Conservation (phyloP, 2,888 invertebrate genomes). For the Pherbina coryleti region DNA sequence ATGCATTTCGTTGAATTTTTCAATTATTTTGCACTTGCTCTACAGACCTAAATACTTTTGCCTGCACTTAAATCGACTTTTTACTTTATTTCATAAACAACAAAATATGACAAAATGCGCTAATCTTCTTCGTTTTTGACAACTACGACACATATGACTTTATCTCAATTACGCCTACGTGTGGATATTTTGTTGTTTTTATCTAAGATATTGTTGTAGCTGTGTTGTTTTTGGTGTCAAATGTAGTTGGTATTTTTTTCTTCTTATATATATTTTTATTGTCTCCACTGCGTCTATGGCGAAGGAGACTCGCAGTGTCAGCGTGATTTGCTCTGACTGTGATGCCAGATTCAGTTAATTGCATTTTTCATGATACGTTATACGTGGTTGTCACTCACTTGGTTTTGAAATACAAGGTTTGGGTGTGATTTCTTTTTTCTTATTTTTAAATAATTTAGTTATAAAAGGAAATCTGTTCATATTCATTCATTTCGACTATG, state of each 20-base stretch:
- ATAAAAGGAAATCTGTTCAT: no score
- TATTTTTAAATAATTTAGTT: no score
- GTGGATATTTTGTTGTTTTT: conserved; percentile 20
- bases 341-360: conserved; percentile 14
- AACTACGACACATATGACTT: not conserved
- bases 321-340: not conserved
- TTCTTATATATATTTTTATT: conserved; percentile 22
- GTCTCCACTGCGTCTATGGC: conserved; percentile 45
- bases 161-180: conserved; percentile 32
- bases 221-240: conserved; percentile 31
- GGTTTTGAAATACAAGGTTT: no score
- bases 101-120: conserved; percentile 13
- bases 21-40: conserved; percentile 68
- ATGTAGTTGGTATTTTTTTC: conserved; percentile 28
- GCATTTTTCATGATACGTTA: not conserved
- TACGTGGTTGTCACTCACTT: not conserved
- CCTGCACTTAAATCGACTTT: conserved; percentile 30
- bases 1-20: not conserved
- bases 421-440: no score
- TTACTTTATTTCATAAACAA: conserved; percentile 22
- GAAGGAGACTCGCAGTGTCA: not conserved
- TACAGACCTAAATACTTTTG: conserved; percentile 61
- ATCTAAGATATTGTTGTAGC: conserved; percentile 24
- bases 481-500: no score
- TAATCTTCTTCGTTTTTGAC: not conserved